Base-by-base conservation (phyloP, 1,140 invertebrate species). In the Pentalonia nigronervosa region DNA sequence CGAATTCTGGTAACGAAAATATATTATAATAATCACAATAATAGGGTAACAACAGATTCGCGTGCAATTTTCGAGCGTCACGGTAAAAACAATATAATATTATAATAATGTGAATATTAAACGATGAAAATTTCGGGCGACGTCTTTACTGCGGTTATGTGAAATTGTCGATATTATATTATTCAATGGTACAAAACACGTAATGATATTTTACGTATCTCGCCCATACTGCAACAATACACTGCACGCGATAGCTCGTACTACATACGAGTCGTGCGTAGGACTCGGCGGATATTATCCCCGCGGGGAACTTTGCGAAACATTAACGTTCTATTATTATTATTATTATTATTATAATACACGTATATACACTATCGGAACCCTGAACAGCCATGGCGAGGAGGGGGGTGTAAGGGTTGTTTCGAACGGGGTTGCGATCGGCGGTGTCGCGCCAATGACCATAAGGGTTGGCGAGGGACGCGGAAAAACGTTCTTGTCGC, bases 291-390 rank as follows among this genome's bases (percentile, higher is more conserved):
- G 86, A 87, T 87, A 87, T 86, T 89, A 53, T 53, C 87, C 87
- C 87, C 23, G 48, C 4, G 8, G 48, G 34, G 30, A 53, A 87
- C 45, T 87, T 87, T 87, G 86, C 86, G 34, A 36, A 89, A 89
- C 87, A 89, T 89, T 89, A 36, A 53, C 87, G 87, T 89, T 89
- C 36, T 50, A 88, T 21, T 47, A n/a, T 41, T 41, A 41, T 41
- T 41, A 41, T 41, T 41, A 41, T 41, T 41, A 41, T 41, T 41
- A 41, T 41, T 50, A 50, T 0, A 53, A 23, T 53, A 53, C 50
- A 20, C 47, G 14, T 53, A 76, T 41, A 20, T n/a, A 14, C 36
- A 76, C 60, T 53, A 36, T 89, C n/a, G n/a, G 48, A n/a, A 56
- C 81, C 90, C n/a, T 41, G 41, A 1, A n/a, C 60, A 17, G 14